These are phyloP conservation scores for Cygnus buccinator DNA, from an alignment of 2,113 vertebrate genomes.

Conservation along the genomic window DNA sequence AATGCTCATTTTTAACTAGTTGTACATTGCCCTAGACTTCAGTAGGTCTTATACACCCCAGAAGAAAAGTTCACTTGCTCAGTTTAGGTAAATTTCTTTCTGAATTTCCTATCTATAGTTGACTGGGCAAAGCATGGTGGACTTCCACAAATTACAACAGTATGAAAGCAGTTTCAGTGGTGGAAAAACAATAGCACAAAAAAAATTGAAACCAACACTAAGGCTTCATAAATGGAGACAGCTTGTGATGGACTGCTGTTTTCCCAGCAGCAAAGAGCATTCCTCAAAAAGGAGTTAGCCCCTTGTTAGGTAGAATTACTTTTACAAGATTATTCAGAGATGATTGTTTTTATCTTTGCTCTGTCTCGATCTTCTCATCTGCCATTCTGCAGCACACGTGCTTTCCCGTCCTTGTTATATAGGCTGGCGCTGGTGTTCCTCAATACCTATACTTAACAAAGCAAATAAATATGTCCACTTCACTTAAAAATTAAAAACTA, in stretches of 20 bases:
- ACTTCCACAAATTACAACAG: not conserved
- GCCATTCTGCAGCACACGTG: rapidly evolving
- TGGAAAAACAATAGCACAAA: not conserved
- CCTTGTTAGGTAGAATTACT: not conserved
- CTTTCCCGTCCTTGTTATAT: not conserved
- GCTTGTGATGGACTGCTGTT: not conserved
- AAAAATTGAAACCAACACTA: not conserved
- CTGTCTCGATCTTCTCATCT: not conserved
- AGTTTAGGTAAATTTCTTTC: not conserved
- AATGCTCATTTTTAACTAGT: not conserved
- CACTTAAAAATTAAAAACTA: not conserved
- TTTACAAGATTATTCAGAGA: not conserved
- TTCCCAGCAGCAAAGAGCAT: not conserved
- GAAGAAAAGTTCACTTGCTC: not conserved
- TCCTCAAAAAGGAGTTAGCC: not conserved
- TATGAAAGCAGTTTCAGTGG: not conserved
- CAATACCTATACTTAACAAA: not conserved
- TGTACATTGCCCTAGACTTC: not conserved
- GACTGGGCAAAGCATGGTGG: not conserved
- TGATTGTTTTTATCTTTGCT: not conserved
- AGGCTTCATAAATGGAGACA: not conserved
- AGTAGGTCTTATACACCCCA: not conserved
- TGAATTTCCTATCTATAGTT: not conserved
- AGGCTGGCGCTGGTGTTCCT: not conserved
- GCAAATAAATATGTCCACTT: not conserved